A percentile compares a stretch with the other conserved stretches of the same genome.
Conservation (phyloP, 2,797 vertebrate genomes). For the Sebastolobus altivelis region DNA sequence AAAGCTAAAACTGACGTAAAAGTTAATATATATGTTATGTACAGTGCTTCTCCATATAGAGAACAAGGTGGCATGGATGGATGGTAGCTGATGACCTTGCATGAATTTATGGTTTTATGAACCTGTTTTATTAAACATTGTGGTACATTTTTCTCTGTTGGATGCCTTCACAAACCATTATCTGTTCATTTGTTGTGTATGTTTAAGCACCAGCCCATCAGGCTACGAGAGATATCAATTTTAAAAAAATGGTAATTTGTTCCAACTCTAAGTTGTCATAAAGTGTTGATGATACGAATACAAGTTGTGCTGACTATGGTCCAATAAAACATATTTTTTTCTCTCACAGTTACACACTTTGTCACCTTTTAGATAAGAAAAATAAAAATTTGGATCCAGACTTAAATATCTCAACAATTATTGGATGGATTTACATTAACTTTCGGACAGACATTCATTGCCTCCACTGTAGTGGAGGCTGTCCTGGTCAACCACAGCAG, state of each 20-base stretch:
- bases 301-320: neutral
- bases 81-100: neutral
- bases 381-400: neutral
- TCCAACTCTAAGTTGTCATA: neutral
- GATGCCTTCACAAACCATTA: neutral
- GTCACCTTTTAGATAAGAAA: neutral
- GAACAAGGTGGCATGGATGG: neutral
- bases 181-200: neutral
- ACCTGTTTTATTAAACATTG: neutral
- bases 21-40: neutral
- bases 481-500: too few species aligned
- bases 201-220: neutral
- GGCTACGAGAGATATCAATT: too few species aligned
- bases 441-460: neutral
- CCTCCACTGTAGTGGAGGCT: too few species aligned
- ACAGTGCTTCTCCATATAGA: neutral
- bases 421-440: neutral
- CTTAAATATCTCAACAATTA: neutral
- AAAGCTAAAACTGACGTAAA: neutral
- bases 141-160: neutral
- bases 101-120: neutral
- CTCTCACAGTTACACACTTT: neutral
- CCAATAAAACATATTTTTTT: neutral
- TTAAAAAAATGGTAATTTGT: neutral
- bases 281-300: neutral